phyloP scores from a whole-genome alignment of 2,113 vertebrate genomes.

The Suricata suricatta region DNA sequence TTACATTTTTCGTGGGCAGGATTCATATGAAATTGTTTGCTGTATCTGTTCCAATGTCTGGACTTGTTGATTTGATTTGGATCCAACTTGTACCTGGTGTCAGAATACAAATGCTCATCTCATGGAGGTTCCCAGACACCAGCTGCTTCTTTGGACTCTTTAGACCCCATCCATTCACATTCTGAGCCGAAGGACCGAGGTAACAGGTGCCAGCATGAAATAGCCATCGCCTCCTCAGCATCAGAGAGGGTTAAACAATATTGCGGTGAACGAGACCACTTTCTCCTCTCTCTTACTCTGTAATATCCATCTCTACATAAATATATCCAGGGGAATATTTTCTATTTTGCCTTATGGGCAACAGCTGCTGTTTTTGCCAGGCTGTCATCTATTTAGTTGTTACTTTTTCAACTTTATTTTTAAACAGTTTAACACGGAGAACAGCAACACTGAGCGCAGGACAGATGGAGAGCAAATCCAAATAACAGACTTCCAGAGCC shows the following conservation, averaged over 20 bases:
- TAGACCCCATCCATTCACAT: neutral
- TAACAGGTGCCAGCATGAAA: neutral
- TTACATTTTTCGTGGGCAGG: neutral
- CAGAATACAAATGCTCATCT: neutral
- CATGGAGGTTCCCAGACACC: neutral
- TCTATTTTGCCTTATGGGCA: constrained; percentile 78
- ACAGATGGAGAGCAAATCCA: constrained; percentile 66
- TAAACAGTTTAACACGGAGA: constrained; percentile 73
- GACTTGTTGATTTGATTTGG: neutral
- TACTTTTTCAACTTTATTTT: constrained; percentile 81
- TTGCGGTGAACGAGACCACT: neutral
- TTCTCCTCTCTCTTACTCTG: neutral
- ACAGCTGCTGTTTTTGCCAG: constrained; percentile 82
- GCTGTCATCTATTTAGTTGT: constrained; percentile 82
- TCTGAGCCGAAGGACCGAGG: neutral
- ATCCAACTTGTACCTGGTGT: neutral
- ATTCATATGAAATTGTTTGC: neutral
- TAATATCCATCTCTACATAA: constrained; percentile 44
- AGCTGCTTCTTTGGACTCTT: neutral
- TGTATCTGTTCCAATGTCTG: neutral
- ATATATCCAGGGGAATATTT: constrained; percentile 67
- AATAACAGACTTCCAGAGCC: constrained; percentile 60
- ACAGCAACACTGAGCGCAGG: constrained; percentile 53
- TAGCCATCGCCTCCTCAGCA: neutral
- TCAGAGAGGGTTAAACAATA: neutral